Conservation (phyloP, 2,113 vertebrate genomes). For the Theristicus caerulescens region DNA sequence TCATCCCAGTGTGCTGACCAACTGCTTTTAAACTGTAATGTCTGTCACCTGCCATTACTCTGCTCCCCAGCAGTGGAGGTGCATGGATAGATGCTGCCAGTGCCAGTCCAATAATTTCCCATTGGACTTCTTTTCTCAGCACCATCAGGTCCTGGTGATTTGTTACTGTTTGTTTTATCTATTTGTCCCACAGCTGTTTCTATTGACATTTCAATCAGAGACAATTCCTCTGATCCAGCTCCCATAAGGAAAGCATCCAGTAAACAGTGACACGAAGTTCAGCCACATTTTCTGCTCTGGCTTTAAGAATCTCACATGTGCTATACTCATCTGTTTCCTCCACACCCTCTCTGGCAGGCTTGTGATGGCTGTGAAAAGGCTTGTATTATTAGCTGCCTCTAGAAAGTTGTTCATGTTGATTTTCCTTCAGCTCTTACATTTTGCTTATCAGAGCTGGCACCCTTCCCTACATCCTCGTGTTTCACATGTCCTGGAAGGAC, state of each 20-base stretch:
- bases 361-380: not conserved
- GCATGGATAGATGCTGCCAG: not conserved
- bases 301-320: accelerated
- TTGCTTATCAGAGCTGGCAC: not conserved
- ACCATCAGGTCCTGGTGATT: not conserved
- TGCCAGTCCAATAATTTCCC: not conserved
- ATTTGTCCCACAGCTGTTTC: not conserved
- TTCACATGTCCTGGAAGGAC: not conserved
- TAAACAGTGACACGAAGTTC: not conserved
- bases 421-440: not conserved
- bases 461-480: not conserved
- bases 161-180: not conserved
- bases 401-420: not conserved
- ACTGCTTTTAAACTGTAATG: not conserved
- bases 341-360: not conserved
- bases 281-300: not conserved
- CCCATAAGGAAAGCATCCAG: not conserved
- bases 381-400: not conserved
- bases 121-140: not conserved
- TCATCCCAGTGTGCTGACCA: not conserved
- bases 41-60: not conserved
- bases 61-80: not conserved
- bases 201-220: not conserved
- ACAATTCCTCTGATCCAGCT: not conserved
- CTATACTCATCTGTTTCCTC: not conserved